phyloP scores from a whole-genome alignment of 2,797 vertebrate genomes.

The Rhyacichthys aspro region DNA sequence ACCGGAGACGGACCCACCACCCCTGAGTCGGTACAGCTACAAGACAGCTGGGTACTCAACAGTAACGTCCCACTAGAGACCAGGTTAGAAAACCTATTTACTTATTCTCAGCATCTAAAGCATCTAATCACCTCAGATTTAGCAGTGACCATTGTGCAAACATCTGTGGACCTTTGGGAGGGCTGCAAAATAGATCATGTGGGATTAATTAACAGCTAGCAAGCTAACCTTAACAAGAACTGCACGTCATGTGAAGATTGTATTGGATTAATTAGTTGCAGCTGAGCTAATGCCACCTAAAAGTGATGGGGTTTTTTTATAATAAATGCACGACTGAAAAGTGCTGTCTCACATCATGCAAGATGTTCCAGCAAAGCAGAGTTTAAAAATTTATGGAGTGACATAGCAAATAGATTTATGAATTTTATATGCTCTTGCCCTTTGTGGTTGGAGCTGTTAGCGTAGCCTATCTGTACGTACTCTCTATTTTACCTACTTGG shows the following conservation, averaged over 20 bases:
- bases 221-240: too few relatives aligned
- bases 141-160: too few relatives aligned
- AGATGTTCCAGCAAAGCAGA: neutral
- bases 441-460: neutral
- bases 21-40: slow-evolving; percentile 94
- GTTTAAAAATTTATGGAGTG: slow-evolving; percentile 7
- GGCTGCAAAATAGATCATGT: too few relatives aligned
- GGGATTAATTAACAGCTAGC: too few relatives aligned
- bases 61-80: slow-evolving; percentile 96
- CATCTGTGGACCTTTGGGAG: too few relatives aligned
- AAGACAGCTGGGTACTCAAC: slow-evolving; percentile 96
- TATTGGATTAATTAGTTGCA: neutral
- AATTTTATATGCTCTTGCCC: slow-evolving; percentile 6
- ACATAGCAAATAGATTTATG: slow-evolving; percentile 6
- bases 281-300: neutral
- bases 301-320: slow-evolving; percentile 3
- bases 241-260: too few relatives aligned
- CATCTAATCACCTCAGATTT: too few relatives aligned
- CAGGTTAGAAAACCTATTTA: slow-evolving; percentile 77
- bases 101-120: too few relatives aligned
- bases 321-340: neutral
- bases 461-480: neutral
- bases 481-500: neutral
- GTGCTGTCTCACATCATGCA: slow-evolving; percentile 4
- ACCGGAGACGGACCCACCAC: slow-evolving; percentile 94